These are phyloP conservation scores for Corythornis madagascariensis DNA, from an alignment of 2,113 vertebrate species.

Conservation along the genomic window DNA sequence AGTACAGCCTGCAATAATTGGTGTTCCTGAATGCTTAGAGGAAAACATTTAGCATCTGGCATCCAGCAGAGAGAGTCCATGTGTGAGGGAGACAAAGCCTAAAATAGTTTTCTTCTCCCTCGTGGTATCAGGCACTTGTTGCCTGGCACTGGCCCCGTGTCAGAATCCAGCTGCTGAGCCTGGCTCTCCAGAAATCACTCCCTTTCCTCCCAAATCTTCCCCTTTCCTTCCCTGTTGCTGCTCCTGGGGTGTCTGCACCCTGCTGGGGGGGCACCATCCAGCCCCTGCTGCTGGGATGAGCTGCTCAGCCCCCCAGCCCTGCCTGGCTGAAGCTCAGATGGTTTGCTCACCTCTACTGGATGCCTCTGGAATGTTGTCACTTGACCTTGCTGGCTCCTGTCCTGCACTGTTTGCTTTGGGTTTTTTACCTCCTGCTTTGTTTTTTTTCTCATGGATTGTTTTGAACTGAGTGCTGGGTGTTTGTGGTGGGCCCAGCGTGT, in stretches of 20 bases:
- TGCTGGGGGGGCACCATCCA: background rate
- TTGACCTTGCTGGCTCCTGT: background rate
- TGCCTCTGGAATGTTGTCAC: background rate
- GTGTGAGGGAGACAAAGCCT: constrained; percentile 8
- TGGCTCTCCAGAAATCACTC: background rate
- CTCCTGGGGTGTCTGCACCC: background rate
- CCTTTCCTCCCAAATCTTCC: background rate
- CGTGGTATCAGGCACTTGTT: background rate
- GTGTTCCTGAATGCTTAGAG: background rate
- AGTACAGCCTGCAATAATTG: background rate
- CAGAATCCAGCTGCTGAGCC: accelerated
- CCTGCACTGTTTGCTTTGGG: background rate
- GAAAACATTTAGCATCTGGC: constrained; percentile 16
- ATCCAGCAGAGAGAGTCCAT: background rate
- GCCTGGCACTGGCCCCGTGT: background rate
- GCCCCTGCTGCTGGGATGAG: background rate
- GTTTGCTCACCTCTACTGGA: background rate
- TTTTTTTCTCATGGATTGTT: background rate
- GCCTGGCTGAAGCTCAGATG: background rate
- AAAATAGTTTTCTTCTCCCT: constrained; percentile 40
- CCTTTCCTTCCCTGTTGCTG: background rate
- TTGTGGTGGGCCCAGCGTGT: background rate
- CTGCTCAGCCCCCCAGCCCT: background rate
- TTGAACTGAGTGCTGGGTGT: too few relatives aligned
- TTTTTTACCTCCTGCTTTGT: background rate